phyloP scores from a whole-genome alignment of 2,113 vertebrate genomes.

The Xyrauchen texanus region DNA sequence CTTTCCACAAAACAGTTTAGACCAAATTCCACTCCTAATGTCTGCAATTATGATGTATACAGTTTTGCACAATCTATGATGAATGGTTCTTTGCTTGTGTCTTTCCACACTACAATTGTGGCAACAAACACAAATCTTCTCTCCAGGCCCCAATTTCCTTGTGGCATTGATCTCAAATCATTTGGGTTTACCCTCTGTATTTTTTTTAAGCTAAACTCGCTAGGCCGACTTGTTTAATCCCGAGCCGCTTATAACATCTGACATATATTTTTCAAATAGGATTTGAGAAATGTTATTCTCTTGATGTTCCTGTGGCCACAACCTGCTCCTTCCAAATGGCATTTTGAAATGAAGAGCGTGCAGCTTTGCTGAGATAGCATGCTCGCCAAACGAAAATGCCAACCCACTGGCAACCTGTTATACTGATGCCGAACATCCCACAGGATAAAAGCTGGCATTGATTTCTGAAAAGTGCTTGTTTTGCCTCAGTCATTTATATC shows the following conservation, averaged over 20 bases:
- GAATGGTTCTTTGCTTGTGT: neutral
- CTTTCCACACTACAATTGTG: neutral
- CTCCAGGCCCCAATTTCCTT: slow-evolving; percentile 2
- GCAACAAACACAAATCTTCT: neutral
- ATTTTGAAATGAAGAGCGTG: slow-evolving; percentile 33
- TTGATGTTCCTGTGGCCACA: slow-evolving; percentile 44
- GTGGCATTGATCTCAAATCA: slow-evolving; percentile 28
- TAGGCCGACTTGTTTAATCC: slow-evolving; percentile 53
- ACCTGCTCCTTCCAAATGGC: slow-evolving; percentile 44
- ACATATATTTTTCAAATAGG: slow-evolving; percentile 47
- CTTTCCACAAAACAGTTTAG: neutral
- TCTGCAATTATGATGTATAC: neutral
- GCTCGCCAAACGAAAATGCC: slow-evolving; percentile 33
- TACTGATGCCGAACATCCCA: slow-evolving; percentile 21
- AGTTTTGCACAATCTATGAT: neutral
- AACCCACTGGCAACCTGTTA: slow-evolving; percentile 35
- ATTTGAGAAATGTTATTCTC: slow-evolving; percentile 56
- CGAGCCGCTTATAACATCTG: slow-evolving; percentile 55
- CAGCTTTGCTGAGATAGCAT: slow-evolving; percentile 11
- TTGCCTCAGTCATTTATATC: neutral
- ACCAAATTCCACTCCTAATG: neutral
- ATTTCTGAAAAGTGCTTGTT: slow-evolving; percentile 1
- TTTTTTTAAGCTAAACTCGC: slow-evolving; percentile 36
- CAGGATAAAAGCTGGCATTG: slow-evolving; percentile 24
- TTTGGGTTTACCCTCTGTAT: slow-evolving; percentile 28